phyloP scores from a whole-genome alignment of 2,888 invertebrate species.

The Acronicta alni region DNA sequence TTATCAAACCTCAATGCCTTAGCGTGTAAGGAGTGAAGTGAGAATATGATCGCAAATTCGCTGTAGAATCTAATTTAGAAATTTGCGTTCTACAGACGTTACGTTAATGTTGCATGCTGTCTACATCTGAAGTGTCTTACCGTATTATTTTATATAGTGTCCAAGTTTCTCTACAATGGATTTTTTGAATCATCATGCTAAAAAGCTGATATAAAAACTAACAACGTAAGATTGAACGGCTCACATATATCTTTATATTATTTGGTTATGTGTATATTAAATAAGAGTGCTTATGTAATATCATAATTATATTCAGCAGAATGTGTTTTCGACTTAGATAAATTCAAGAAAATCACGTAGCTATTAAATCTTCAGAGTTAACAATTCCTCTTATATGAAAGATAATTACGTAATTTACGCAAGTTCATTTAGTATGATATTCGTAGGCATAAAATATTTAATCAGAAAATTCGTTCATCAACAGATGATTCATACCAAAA shows the following conservation, averaged over 20 bases:
- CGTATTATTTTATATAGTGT: not conserved
- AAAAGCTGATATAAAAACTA: constrained; percentile 4
- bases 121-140: constrained; percentile 7
- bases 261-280: not conserved
- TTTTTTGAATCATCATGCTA: not conserved
- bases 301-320: constrained; percentile 17
- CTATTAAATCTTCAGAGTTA: not conserved
- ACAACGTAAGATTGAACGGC: not conserved
- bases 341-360: constrained; percentile 11
- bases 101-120: not conserved
- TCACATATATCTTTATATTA: not conserved
- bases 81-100: constrained; percentile 10
- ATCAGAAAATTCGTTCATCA: too few species aligned
- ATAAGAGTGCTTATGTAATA: constrained; percentile 5
- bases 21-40: constrained; percentile 18
- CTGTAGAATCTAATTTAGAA: constrained; percentile 25
- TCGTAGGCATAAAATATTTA: too few species aligned
- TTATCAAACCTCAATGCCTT: constrained; percentile 30
- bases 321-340: constrained; percentile 4
- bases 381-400: not conserved
- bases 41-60: constrained; percentile 20
- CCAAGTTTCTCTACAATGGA: not conserved
- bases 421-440: not conserved
- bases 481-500: constrained; percentile 1
- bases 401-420: not conserved